These are phyloP conservation scores for Meloe dianella DNA, from an alignment of 2,888 invertebrate species.

Conservation along the genomic window DNA sequence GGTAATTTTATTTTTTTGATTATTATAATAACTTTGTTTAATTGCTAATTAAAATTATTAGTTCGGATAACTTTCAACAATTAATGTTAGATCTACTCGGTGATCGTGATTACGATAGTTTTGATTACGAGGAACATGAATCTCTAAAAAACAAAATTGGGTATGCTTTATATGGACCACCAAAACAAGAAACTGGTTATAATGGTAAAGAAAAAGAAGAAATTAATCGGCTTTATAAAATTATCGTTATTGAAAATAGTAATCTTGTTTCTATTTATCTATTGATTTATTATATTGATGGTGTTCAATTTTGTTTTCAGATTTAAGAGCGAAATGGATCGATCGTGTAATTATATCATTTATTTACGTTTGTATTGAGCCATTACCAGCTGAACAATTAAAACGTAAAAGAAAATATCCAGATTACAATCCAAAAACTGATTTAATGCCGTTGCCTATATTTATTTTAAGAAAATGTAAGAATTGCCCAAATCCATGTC, in stretches of 20 bases:
- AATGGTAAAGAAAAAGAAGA: conserved; percentile 41
- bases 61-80: conserved; percentile 59
- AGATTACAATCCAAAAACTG: conserved; percentile 50
- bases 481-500: conserved; percentile 45
- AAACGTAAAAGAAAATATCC: conserved; percentile 43
- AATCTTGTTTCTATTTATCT: conserved; percentile 31
- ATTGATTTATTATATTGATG: conserved; percentile 4
- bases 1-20: conserved; percentile 26
- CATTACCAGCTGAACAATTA: conserved; percentile 46
- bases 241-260: conserved; percentile 45
- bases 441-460: conserved; percentile 49
- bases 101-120: conserved; percentile 64
- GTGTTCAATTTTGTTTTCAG: conserved; percentile 35
- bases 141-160: conserved; percentile 64
- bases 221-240: conserved; percentile 43
- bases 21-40: neutral
- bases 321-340: conserved; percentile 41
- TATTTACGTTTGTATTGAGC: conserved; percentile 49
- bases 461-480: conserved; percentile 54
- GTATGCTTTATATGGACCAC: conserved; percentile 65
- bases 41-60: conserved; percentile 20
- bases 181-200: conserved; percentile 59
- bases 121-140: conserved; percentile 61
- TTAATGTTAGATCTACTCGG: conserved; percentile 65
- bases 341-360: conserved; percentile 45